Percentiles rank a stretch among this genome's conserved stretches.
Evolutionary conservation across 2,888 invertebrate species (phyloP).

Genomic region (Caenorhabditis drosophilae): DNA sequence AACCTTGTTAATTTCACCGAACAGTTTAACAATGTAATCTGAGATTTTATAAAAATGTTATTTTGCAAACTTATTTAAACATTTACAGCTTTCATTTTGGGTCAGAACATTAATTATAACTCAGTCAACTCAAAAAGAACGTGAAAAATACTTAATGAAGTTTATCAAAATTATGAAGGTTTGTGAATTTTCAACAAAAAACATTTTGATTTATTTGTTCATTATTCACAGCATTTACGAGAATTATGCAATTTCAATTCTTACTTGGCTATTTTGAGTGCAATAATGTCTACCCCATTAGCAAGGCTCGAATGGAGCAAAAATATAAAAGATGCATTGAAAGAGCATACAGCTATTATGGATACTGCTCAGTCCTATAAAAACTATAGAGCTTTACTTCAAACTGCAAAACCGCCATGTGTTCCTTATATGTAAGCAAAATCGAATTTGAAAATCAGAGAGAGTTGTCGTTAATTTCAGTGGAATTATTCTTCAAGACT

Average conservation of each 20-base stretch:
- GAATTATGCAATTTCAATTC: conserved; percentile 99
- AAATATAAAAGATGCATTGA: conserved; percentile 65
- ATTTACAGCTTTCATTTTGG: conserved; percentile 71
- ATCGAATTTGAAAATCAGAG: conserved; percentile 3
- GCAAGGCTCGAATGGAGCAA: conserved; percentile 80
- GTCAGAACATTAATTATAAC: conserved; percentile 90
- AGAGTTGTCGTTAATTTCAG: too few relatives aligned
- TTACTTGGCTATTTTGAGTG: conserved; percentile 92
- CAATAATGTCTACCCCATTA: conserved; percentile 89
- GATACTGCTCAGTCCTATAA: conserved; percentile 97
- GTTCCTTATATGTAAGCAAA: conserved; percentile 94
- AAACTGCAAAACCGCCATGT: conserved; percentile 94
- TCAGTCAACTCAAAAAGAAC: conserved; percentile 88
- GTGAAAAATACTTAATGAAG: conserved; percentile 80
- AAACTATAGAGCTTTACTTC: conserved; percentile 90
- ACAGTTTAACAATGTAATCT: conserved; percentile 85
- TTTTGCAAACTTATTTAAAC: not conserved
- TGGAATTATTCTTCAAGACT: conserved; percentile 94
- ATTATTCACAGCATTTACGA: conserved; percentile 84
- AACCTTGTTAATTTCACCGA: conserved; percentile 95
- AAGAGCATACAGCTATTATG: conserved; percentile 87
- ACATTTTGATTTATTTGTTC: too few relatives aligned
- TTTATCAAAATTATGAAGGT: conserved; percentile 97
- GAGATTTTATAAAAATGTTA: not conserved
- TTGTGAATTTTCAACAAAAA: too few relatives aligned